Evolutionary conservation across 92 coral and sea anemone genomes (phyloP).

Genomic region (Porites divaricata): DNA sequence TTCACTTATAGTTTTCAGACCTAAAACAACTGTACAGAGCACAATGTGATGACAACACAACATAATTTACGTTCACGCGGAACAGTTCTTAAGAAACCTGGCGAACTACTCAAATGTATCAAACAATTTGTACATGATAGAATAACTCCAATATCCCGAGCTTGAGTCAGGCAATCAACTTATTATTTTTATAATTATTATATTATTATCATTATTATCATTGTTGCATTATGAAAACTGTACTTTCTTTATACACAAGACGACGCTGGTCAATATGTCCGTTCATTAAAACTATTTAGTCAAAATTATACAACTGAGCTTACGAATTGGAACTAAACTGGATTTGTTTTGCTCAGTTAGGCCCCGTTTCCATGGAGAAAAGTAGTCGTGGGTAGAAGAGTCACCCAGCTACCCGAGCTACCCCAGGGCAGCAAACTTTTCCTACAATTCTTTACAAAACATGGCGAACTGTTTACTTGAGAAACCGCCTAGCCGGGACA

Average conservation of each 20-base stretch:
- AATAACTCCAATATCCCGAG: slow-evolving; percentile 54
- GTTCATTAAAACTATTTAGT: slow-evolving; percentile 29
- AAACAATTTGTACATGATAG: slow-evolving; percentile 64
- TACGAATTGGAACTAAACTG: slow-evolving; percentile 22
- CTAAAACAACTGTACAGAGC: slow-evolving; percentile 46
- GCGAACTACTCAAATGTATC: slow-evolving; percentile 39
- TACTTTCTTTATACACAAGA: slow-evolving; percentile 31
- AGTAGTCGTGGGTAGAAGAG: no score
- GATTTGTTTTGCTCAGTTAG: slow-evolving; percentile 17
- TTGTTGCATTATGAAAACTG: slow-evolving; percentile 47
- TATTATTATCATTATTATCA: slow-evolving; percentile 25
- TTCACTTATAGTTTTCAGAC: slow-evolving; percentile 29
- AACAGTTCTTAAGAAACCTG: slow-evolving; percentile 30
- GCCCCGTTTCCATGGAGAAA: no score
- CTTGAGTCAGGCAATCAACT: slow-evolving; percentile 42
- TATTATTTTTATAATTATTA: slow-evolving; percentile 8
- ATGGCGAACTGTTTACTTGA: no score
- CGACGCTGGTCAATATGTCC: slow-evolving; percentile 16
- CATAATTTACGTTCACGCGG: slow-evolving; percentile 50
- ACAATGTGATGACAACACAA: slow-evolving; percentile 21
- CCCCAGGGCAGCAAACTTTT: no score
- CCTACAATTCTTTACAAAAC: no score
- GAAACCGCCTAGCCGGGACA: no score
- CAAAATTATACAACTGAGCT: slow-evolving; percentile 43
- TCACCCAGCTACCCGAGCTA: no score